These are phyloP conservation scores for Apodemus agrarius DNA, from an alignment of 2,797 vertebrate genomes.

Conservation along the genomic window DNA sequence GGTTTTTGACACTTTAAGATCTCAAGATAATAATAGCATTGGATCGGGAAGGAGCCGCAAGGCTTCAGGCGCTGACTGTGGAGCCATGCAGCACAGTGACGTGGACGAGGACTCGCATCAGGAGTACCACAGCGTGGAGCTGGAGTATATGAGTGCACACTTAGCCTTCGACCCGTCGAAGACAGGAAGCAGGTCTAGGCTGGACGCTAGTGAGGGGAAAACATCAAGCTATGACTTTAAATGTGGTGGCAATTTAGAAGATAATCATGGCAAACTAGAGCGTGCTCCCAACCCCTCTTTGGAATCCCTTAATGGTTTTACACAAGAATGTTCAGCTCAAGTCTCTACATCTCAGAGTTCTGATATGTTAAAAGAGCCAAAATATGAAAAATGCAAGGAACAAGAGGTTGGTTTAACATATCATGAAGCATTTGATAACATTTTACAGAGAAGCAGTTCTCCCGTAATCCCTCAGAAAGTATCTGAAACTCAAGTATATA, in stretches of 20 bases:
- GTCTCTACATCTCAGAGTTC: slow-evolving; percentile 60
- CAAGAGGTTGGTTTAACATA: slow-evolving; percentile 47
- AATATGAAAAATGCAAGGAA: slow-evolving; percentile 17
- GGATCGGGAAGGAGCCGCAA: background rate
- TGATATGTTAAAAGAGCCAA: background rate
- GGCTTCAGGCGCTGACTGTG: background rate
- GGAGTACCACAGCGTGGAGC: slow-evolving; percentile 82
- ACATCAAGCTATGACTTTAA: slow-evolving; percentile 4
- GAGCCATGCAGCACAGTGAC: background rate
- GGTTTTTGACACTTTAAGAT: slow-evolving; percentile 34
- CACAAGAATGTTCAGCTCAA: slow-evolving; percentile 41
- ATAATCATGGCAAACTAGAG: background rate
- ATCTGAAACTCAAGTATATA: background rate
- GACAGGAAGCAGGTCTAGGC: background rate
- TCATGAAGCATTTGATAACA: slow-evolving; percentile 31
- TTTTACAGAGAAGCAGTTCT: background rate
- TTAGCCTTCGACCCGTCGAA: slow-evolving; percentile 29
- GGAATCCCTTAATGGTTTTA: background rate
- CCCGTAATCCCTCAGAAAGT: slow-evolving; percentile 28
- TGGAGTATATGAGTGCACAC: background rate
- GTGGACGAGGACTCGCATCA: slow-evolving; percentile 78
- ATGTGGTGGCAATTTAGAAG: background rate
- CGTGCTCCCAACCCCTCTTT: background rate
- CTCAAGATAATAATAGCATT: slow-evolving; percentile 22
- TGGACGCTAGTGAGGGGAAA: background rate